These are phyloP conservation scores for Nothocercus julius DNA, from an alignment of 2,113 vertebrate genomes.

Conservation along the genomic window DNA sequence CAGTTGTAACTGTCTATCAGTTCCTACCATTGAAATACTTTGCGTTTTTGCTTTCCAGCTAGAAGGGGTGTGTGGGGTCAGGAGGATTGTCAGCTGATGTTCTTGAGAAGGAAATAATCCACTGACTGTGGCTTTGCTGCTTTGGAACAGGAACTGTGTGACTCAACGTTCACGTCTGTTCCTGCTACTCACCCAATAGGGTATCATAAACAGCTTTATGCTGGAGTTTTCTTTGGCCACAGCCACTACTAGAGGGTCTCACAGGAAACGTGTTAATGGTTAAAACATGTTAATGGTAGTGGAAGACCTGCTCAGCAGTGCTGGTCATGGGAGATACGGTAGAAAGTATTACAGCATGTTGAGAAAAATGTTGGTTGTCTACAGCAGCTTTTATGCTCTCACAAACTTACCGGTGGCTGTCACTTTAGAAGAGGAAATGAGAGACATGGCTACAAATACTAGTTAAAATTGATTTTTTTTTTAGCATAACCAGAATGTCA, in stretches of 20 bases:
- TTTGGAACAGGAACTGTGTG: neutral
- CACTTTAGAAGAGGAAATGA: neutral
- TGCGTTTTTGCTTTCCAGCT: neutral
- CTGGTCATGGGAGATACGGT: accelerated
- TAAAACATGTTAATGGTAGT: accelerated
- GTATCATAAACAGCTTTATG: neutral
- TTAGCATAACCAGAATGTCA: neutral
- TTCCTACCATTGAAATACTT: neutral
- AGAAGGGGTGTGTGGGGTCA: neutral
- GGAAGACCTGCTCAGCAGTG: neutral
- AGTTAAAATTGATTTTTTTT: neutral
- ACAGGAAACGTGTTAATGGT: neutral
- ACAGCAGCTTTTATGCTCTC: neutral
- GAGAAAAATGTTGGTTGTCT: neutral
- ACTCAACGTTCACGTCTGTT: neutral
- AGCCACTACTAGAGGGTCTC: neutral
- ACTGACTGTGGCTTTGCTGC: neutral
- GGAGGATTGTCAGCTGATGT: neutral
- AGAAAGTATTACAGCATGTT: neutral
- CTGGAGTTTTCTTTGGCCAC: neutral
- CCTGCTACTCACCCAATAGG: neutral
- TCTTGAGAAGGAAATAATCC: neutral
- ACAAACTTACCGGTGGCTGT: neutral
- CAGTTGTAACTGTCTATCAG: neutral
- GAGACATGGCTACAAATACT: neutral